A percentile compares a stretch with the other conserved stretches of the same genome.
phyloP scores from a whole-genome alignment of 2,888 invertebrate genomes.

The Acanthococcus lagerstroemiae region DNA sequence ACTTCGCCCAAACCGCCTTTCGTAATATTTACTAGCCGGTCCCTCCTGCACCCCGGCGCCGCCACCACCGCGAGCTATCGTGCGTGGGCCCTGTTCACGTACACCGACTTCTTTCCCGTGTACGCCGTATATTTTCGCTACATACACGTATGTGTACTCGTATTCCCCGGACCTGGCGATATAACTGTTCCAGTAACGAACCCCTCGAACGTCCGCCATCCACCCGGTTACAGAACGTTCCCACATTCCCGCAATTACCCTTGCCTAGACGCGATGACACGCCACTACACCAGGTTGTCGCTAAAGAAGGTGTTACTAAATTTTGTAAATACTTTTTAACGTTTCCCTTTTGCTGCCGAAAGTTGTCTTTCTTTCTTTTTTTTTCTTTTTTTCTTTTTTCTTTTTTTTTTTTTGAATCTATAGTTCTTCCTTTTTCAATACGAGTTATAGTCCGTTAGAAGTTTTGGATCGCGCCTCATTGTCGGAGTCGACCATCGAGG shows the following conservation, averaged over 20 bases:
- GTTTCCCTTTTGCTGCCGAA: neutral
- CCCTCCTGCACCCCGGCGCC: neutral
- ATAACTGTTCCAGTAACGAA: constrained; percentile 2
- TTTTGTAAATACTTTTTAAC: neutral
- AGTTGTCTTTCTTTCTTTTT: too few species aligned
- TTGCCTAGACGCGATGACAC: constrained; percentile 2
- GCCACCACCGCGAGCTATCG: neutral
- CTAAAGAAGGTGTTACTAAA: neutral
- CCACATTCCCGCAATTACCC: constrained; percentile 6
- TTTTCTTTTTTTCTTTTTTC: neutral
- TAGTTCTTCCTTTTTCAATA: too few species aligned
- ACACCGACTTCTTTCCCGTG: neutral
- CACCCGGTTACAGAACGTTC: neutral
- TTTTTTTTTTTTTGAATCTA: too few species aligned
- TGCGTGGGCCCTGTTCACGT: neutral
- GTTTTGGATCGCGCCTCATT: too few species aligned
- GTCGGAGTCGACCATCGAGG: too few species aligned
- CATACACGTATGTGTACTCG: neutral
- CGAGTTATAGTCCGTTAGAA: too few species aligned
- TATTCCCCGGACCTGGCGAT: neutral
- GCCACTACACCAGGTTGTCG: neutral
- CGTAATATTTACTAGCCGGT: constrained; percentile 17
- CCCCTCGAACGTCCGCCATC: neutral
- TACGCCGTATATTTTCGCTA: neutral
- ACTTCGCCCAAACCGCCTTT: constrained; percentile 9